Conservation (phyloP, 2,888 invertebrate species). For the Apotomis capreana region DNA sequence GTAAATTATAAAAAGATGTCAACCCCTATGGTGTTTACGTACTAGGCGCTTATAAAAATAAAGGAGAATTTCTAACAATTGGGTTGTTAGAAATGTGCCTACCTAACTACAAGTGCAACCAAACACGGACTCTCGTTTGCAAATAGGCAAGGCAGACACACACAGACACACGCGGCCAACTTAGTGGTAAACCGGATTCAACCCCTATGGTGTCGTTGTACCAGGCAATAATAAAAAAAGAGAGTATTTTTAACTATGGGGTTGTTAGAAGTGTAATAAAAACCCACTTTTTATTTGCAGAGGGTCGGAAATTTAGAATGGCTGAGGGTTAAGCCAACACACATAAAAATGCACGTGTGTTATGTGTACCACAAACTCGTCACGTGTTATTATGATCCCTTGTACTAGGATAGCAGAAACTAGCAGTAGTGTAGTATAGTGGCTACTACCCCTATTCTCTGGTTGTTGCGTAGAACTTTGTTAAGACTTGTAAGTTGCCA, state of each 20-base stretch:
- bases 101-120: background rate
- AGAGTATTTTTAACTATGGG: constrained; percentile 30
- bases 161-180: constrained; percentile 5
- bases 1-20: constrained; percentile 44
- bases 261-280: constrained; percentile 29
- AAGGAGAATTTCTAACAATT: constrained; percentile 50
- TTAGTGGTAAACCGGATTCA: constrained; percentile 29
- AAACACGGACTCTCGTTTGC: background rate
- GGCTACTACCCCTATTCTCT: background rate
- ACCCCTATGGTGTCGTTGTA: constrained; percentile 34
- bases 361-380: constrained; percentile 3
- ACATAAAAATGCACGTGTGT: constrained; percentile 22
- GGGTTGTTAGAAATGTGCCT: constrained; percentile 45
- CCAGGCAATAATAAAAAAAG: constrained; percentile 41
- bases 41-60: constrained; percentile 71
- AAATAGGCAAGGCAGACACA: constrained; percentile 1
- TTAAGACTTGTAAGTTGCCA: too few species aligned
- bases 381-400: constrained; percentile 35
- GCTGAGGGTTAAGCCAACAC: constrained; percentile 13
- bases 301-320: constrained; percentile 28
- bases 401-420: constrained; percentile 45
- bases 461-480: too few species aligned
- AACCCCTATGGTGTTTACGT: constrained; percentile 67
- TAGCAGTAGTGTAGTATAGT: constrained; percentile 24
- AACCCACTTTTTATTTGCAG: constrained; percentile 36